Base-by-base conservation (phyloP, 1,140 invertebrate species). In the Probaryconus sp. region DNA sequence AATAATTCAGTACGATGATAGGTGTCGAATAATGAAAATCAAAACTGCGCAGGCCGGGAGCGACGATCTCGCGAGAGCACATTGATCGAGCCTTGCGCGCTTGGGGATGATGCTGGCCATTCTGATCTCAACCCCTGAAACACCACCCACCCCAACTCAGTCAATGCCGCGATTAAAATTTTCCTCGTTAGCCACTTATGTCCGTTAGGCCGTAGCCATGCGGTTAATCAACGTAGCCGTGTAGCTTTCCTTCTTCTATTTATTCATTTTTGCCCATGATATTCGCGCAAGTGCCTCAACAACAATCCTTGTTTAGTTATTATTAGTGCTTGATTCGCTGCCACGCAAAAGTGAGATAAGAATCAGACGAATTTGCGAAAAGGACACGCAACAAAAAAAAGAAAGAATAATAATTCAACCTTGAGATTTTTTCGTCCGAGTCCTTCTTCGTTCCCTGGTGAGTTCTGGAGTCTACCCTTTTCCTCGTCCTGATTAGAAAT, bases 51-150 rank as follows among this genome's bases (percentile, higher is more conserved):
- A 79, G 35, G 69, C 56, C 60, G 64, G 42, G 64, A 65, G 65
- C 65, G 51, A 58, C 48, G 60, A 70, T 77, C 61, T 65, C 63
- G 26, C 16, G 18, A 60, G 40, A 61, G 55, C 77, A 56, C 77
- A 79, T 79, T 79, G 77, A 79, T 79, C 77, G 77, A 67, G 73
- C 48, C 73, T 67, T 71, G 69, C 63, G 63, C 69, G 68, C 58
- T 76, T 16, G 42, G 69, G 68, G 64, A 70, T 61, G 64, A 68
- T 76, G 73, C 73, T 76, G 64, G 61, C 68, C 77, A 79, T 76
- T 79, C 61, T 67, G 69, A 76, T 79, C 77, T 73, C 45, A 61
- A 79, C 64, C 73, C 77, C 77, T 76, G 76, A 73, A 79, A 65
- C 73, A 79, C 69, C 73, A 76, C 33, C 73, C 73, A 73, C 61